Evolutionary conservation across 2,113 vertebrate species (phyloP).

Genomic region (crab-eating macaque (Macaca fascicularis)): DNA sequence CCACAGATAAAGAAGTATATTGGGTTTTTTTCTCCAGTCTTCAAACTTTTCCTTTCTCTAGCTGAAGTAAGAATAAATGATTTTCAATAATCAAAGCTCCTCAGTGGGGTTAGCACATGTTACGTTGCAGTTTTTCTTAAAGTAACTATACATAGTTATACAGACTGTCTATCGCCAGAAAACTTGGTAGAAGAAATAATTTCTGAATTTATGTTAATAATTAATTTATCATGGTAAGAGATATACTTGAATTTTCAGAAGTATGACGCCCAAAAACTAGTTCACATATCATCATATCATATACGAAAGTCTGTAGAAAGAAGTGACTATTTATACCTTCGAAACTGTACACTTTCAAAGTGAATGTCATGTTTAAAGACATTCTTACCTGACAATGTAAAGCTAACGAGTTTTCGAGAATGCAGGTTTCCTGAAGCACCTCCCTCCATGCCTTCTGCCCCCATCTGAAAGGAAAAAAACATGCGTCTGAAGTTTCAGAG

Average conservation of each 20-base stretch:
- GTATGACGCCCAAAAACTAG: not conserved
- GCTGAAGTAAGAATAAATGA: not conserved
- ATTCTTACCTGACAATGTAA: conserved; percentile 94
- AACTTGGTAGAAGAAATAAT: conserved; percentile 4
- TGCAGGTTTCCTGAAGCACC: conserved; percentile 91
- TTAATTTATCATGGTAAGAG: not conserved
- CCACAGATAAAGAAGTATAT: not conserved
- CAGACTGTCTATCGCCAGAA: not conserved
- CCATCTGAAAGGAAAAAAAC: conserved; percentile 85
- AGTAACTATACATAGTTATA: not conserved
- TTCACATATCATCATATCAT: not conserved
- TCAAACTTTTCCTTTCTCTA: conserved; percentile 38
- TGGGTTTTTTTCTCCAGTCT: not conserved
- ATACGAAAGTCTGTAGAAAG: not conserved
- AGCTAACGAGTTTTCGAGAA: conserved; percentile 95
- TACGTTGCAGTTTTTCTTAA: not conserved
- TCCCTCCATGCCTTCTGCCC: conserved; percentile 90
- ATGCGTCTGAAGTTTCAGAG: not conserved
- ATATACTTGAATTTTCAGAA: not conserved
- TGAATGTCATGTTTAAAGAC: not conserved
- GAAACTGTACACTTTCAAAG: not conserved
- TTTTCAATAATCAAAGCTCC: conserved; percentile 30
- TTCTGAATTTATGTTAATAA: conserved; percentile 25
- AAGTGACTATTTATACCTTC: not conserved
- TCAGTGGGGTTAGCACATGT: not conserved